Evolutionary conservation across 2,113 vertebrate species (phyloP).

Genomic region (Pangasianodon gigas): DNA sequence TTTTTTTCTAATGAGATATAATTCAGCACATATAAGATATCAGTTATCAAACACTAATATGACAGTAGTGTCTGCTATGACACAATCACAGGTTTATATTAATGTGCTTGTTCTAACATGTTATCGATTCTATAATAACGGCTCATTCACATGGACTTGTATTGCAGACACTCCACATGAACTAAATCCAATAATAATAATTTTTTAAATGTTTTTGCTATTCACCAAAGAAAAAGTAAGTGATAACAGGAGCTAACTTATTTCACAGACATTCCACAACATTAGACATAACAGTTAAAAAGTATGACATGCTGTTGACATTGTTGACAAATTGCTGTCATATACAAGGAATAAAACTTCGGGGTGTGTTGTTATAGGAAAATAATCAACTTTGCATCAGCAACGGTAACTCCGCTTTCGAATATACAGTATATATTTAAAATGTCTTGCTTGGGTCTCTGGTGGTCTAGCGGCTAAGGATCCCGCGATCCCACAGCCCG

Average conservation of each 20-base stretch:
- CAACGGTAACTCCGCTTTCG: neutral
- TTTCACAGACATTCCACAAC: neutral
- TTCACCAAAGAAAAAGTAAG: neutral
- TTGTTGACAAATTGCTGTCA: neutral
- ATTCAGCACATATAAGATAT: no score
- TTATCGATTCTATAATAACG: neutral
- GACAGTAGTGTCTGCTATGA: neutral
- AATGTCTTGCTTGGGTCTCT: neutral
- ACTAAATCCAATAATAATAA: neutral
- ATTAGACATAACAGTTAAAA: neutral
- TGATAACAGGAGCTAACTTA: neutral
- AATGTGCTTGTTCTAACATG: neutral
- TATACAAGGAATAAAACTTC: neutral
- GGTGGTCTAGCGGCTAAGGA: no score
- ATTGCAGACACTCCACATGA: no score
- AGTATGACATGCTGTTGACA: neutral
- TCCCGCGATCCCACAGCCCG: no score
- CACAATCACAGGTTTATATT: neutral
- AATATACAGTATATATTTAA: neutral
- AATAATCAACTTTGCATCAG: neutral
- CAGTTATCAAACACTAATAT: no score
- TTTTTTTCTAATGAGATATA: no score
- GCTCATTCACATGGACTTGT: no score
- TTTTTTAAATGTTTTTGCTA: neutral
- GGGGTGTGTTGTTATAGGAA: neutral